Base-by-base conservation (phyloP, 2,888 invertebrate genomes). In the Leptinotarsa peninsularis region DNA sequence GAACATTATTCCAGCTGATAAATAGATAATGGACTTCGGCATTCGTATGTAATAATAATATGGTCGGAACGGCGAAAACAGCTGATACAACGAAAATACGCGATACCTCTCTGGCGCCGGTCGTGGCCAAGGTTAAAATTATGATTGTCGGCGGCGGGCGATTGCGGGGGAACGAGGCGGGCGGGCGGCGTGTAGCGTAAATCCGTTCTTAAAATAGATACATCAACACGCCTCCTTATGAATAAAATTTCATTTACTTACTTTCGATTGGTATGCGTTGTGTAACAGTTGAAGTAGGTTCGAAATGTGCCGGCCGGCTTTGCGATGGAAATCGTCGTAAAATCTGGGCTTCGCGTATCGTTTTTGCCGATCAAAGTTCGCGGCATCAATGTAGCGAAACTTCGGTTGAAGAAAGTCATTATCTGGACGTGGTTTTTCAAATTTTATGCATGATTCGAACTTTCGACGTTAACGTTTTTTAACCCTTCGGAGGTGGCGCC, bases 101-200 rank as follows among this genome's bases (percentile, higher is more conserved):
- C 23, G 75, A 76, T 72, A 49, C 74, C 72, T 63, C 66, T 71
- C 78, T 82, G 82, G 83, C 84, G 84, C 84, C 84, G 77, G 60
- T 83, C 81, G 83, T 83, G 84, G 84, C 85, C 86, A 86, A 86
- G 85, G 85, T 85, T 84, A 82, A 79, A 77, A 63, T 33, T 63
- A 63, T 63, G 63, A 63, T 81, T 82, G 80, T 21, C 58, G 58
- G 23, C 5, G 52, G 52, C 52, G 52, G 58, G 13, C 21, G 58
- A 15, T 15, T 13, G 15, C 58, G 58, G 78, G 80, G 81, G 81
- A 80, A 60, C 27, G 81, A 72, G 75, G 79, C 50, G 54, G 49
- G 72, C n/a, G 15, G 82, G 76, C 80, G 33, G 63, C n/a, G 63
- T 63, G 60, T 60, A 58, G 82, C 69, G 82, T 83, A 85, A 63